These are phyloP conservation scores for Zeugodacus cucurbitae DNA, from an alignment of 1,140 invertebrate genomes.

Conservation along the genomic window DNA sequence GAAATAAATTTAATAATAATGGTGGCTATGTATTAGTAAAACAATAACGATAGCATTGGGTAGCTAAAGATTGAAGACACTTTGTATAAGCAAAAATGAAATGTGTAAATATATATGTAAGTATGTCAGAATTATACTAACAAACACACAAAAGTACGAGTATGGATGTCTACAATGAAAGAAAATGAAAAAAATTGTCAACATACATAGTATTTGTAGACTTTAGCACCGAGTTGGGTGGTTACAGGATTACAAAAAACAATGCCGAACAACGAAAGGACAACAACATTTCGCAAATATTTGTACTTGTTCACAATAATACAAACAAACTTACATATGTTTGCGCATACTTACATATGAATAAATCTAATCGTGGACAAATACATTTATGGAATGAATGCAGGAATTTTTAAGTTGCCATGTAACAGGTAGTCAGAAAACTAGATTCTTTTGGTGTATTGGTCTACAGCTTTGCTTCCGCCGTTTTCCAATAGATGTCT, in stretches of 20 bases:
- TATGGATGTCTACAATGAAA: background rate
- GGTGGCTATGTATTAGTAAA: background rate
- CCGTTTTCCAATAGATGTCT: too few species aligned
- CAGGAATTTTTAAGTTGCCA: too few species aligned
- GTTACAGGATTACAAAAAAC: background rate
- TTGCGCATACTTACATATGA: too few species aligned
- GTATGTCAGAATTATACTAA: background rate
- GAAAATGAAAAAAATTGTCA: background rate
- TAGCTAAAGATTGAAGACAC: background rate
- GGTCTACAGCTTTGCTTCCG: too few species aligned
- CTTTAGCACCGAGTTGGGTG: background rate
- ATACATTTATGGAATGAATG: background rate
- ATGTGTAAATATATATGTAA: background rate
- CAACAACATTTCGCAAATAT: background rate
- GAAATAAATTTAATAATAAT: background rate
- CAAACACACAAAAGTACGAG: background rate
- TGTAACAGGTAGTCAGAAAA: too few species aligned
- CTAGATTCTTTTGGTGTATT: too few species aligned
- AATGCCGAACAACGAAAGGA: background rate
- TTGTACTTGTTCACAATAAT: background rate
- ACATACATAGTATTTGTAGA: background rate
- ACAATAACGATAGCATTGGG: background rate
- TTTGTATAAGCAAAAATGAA: background rate
- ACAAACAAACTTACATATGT: background rate
- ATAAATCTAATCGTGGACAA: background rate